Base-by-base conservation (phyloP, 2,888 invertebrate genomes). In the Leptothorax acervorum region DNA sequence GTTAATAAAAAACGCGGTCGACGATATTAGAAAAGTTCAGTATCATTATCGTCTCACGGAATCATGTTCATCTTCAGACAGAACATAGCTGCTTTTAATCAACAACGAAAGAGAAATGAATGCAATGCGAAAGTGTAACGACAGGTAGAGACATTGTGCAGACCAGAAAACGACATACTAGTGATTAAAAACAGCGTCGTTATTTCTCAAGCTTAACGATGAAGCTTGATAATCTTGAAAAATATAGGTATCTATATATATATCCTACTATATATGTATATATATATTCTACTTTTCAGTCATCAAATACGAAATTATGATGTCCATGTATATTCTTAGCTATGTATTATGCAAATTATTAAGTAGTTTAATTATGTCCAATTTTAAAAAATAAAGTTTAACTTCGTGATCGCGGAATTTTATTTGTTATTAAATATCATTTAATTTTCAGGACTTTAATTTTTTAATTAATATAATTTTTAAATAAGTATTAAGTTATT, bases 171-270 rank as follows among this genome's bases (percentile, higher is more conserved):
- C 42, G 31, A 31, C 11, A 53, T 39, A 35, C 18, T n/a, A 57
- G 31, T 79, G 78, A 78, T 78, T 78, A 78, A 78, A 78, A 79
- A 70, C 78, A 31, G 78, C 11, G 5, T 15, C 12, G n/a, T 45
- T 78, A 31, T 55, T 68, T 57, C 35, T 57, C 45, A 70, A 45
- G 18, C 1, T 9, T 28, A 45, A 9, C 35, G 4, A 12, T 31
- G 18, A 53, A 70, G 28, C 31, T 57, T 28, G n/a, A 65, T 65
- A 76, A 55, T 51, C 18, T 3, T 45, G n/a, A 48, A 2, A 11
- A 48, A 79, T 15, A 57, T 23, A 23, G 23, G 23, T 23, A 23
- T 23, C 23, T 23, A 23, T 23, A 23, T 23, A 23, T 23, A 23
- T 23, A 23, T 23, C 23, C 23, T 23, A 23, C 23, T 23, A 23